Percentiles rank a stretch among this genome's conserved stretches.
Conservation (phyloP, 2,113 vertebrate species). For the Cichladusa arquata region DNA sequence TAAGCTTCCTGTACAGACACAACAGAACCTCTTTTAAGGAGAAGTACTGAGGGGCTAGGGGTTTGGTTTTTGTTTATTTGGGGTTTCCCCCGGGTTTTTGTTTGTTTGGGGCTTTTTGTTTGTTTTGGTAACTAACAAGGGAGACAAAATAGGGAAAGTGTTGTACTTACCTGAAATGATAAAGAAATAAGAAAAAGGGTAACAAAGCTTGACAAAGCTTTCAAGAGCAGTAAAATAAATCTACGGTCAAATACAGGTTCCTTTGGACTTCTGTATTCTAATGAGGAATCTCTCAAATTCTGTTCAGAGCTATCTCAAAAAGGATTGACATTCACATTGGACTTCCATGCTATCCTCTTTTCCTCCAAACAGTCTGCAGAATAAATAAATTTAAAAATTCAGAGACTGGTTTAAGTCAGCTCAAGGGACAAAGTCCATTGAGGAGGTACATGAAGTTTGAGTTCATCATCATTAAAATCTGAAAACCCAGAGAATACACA, state of each 20-base stretch:
- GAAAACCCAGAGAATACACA: neutral
- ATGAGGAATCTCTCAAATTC: neutral
- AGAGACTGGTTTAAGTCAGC: neutral
- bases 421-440: neutral
- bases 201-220: neutral
- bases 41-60: neutral
- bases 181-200: fast-evolving
- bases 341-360: neutral
- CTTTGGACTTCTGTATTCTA: neutral
- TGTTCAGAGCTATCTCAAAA: neutral
- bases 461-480: neutral
- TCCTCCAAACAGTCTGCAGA: neutral
- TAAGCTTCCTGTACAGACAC: neutral
- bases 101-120: too few relatives aligned
- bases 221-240: neutral
- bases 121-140: neutral
- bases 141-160: neutral
- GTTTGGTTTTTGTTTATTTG: neutral
- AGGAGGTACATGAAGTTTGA: neutral
- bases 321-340: neutral
- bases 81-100: too few relatives aligned
- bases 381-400: neutral
- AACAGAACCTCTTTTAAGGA: neutral
- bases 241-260: neutral
- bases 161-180: neutral